Percentiles rank a stretch among this genome's conserved stretches.
These are phyloP conservation scores for Acrocephalus scirpaceus DNA, from an alignment of 2,797 vertebrate genomes.

Conservation along the genomic window DNA sequence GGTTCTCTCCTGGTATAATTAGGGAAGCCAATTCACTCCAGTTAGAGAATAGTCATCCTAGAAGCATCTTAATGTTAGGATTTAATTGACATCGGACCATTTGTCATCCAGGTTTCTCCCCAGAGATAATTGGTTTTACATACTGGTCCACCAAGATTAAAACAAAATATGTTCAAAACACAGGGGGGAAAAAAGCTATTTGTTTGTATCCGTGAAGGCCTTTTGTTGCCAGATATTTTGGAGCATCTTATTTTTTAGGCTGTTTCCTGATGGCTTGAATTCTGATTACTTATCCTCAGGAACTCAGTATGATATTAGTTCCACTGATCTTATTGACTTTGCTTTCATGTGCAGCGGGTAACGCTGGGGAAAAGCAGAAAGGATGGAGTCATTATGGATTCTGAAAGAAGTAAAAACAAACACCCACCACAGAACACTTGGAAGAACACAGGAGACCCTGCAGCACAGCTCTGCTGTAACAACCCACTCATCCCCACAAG, in stretches of 20 bases:
- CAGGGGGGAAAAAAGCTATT: background rate
- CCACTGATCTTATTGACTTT: conserved; percentile 59
- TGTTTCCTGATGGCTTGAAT: conserved; percentile 40
- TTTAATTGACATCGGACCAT: background rate
- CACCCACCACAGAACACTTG: conserved; percentile 25
- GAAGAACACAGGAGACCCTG: conserved; percentile 32
- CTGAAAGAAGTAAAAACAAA: conserved; percentile 64
- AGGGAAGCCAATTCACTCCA: background rate
- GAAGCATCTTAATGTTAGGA: background rate
- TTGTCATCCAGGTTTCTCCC: background rate
- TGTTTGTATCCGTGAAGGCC: background rate
- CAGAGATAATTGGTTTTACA: background rate
- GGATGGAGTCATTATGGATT: conserved; percentile 52
- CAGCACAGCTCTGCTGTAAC: conserved; percentile 21
- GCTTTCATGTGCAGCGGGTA: conserved; percentile 24
- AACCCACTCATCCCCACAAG: conserved; percentile 18
- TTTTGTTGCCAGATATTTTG: conserved; percentile 23
- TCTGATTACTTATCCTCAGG: conserved; percentile 28
- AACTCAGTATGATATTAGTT: conserved; percentile 30
- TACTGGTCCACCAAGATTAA: background rate
- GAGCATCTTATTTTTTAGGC: conserved; percentile 19
- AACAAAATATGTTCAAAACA: background rate
- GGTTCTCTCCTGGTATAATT: background rate
- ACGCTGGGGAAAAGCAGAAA: conserved; percentile 25
- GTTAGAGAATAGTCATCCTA: background rate